These are phyloP conservation scores for Lasioglossum calceatum DNA, from an alignment of 2,888 invertebrate genomes.

Conservation along the genomic window DNA sequence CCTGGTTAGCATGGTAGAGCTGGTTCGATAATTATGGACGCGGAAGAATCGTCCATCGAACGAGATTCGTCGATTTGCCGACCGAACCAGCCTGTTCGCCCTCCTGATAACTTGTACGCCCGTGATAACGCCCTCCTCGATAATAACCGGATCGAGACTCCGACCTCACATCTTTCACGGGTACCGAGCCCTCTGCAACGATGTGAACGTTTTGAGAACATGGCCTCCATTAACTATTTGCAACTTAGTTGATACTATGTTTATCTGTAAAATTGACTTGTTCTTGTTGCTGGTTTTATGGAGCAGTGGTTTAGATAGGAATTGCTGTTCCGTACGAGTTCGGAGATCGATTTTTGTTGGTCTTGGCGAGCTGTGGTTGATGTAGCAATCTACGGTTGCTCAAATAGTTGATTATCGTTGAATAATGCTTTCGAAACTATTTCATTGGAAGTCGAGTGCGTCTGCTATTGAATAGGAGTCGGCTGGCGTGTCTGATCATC, in stretches of 20 bases:
- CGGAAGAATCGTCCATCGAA: constrained; percentile 20
- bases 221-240: neutral
- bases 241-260: neutral
- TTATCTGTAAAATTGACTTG: neutral
- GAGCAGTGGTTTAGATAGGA: too few species aligned
- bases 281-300: neutral
- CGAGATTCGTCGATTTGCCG: constrained; percentile 31
- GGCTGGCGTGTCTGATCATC: too few species aligned
- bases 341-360: too few species aligned
- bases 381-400: too few species aligned
- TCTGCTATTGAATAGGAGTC: too few species aligned
- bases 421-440: too few species aligned
- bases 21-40: constrained; percentile 16
- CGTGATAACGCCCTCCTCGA: neutral
- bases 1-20: neutral
- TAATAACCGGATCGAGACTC: neutral
- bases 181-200: neutral
- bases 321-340: too few species aligned
- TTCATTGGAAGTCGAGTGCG: too few species aligned
- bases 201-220: neutral
- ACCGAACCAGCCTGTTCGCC: neutral
- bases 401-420: too few species aligned
- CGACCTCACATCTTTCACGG: neutral
- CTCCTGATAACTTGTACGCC: neutral
- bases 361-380: too few species aligned